Evolutionary conservation across 2,113 vertebrate species (phyloP).

Genomic region (Phaetusa simplex): DNA sequence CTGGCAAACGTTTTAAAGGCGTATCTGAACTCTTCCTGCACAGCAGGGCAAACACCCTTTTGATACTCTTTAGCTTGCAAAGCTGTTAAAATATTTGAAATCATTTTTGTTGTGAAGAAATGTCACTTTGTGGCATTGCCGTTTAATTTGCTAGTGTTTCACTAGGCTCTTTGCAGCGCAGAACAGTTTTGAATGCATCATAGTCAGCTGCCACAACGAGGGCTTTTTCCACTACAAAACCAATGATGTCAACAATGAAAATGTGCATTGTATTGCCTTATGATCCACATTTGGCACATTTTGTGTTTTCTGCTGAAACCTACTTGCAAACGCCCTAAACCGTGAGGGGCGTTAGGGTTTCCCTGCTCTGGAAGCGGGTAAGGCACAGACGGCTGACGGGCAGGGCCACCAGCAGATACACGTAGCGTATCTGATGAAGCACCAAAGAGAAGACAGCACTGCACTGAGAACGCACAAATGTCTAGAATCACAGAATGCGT

Average conservation of each 20-base stretch:
- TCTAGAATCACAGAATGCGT: neutral
- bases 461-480: neutral
- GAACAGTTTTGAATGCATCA: neutral
- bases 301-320: neutral
- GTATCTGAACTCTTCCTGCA: neutral
- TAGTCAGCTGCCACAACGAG: neutral
- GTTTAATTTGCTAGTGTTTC: neutral
- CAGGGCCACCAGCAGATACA: neutral
- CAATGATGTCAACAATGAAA: neutral
- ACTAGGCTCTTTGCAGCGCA: neutral
- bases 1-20: neutral
- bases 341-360: rapidly evolving
- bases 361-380: neutral
- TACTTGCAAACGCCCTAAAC: neutral
- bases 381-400: rapidly evolving
- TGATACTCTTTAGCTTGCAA: neutral
- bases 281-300: neutral
- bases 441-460: neutral
- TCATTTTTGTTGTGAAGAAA: neutral
- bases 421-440: neutral
- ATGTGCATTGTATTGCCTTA: neutral
- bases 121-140: neutral
- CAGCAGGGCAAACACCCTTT: neutral
- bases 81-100: neutral
- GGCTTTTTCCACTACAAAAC: neutral